Evolutionary conservation across 2,888 invertebrate genomes (phyloP), one percentile per base, ranked within the genome.

Genomic region (Cheilosia urbana): DNA sequence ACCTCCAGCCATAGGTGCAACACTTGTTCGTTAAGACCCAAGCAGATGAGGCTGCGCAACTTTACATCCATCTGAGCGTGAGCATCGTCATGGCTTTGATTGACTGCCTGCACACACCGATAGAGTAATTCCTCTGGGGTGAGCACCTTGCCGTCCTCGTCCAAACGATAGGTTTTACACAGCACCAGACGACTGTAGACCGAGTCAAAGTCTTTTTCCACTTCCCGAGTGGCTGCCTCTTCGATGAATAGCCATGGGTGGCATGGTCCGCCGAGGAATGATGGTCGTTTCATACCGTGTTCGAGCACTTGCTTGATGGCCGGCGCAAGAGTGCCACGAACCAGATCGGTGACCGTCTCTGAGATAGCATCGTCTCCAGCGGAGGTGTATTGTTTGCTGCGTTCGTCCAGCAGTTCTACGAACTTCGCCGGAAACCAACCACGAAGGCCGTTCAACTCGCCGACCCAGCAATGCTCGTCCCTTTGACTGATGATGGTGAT

Each of bases 41-140:
- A 95, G 91, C 98, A 98, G 88, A 99, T 96, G 24, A 99, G 94
- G 68, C 98, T 98, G 69, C 99, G 95, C 88, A 99, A 93, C 93
- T 99, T 99, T 0, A 99, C 98, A 93, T 99, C 99, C 98, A 99
- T 98, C 93, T 99, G 99, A 58, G 98, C 98, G 93, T 98, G 98
- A 1, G 97, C 97, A 91, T 96, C 96, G 91, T 99, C 98, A 92
- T 99, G 99, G 5, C 98, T 97, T 89, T 98, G 94, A 93, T 99
- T 99, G 40, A 99, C 96, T 21, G 97, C 95, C 92, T 99, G 98
- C 6, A 99, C 98, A 92, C 98, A 98, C 94, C 98, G 96, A 90
- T 97, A 97, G 40, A 97, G 93, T 81, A 97, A 93, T 94, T 99
- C 99, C 93, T 99, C 99, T 6, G 99, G 99, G 0, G 99, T 99